Conservation (phyloP, 92 coral and sea anemone species). For the Chrysogorgia sp. region DNA sequence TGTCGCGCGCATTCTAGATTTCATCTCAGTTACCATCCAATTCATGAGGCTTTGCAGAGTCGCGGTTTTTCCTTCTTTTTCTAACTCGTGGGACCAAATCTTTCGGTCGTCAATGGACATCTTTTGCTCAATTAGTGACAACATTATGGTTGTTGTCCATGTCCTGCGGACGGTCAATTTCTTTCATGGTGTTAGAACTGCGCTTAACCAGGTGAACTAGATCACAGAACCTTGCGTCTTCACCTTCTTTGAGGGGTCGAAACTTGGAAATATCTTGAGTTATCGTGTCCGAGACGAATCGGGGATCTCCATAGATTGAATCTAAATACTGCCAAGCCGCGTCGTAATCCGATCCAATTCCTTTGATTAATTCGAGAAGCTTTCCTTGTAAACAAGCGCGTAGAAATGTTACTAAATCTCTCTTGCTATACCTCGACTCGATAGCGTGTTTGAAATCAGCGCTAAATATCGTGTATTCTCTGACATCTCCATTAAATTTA, state of each 20-base stretch:
- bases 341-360: slow-evolving; percentile 55
- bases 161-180: slow-evolving; percentile 50
- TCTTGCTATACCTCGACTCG: too few species aligned
- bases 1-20: slow-evolving; percentile 10
- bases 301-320: slow-evolving; percentile 50
- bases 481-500: too few species aligned
- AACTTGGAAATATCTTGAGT: slow-evolving; percentile 45
- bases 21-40: slow-evolving; percentile 63
- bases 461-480: too few species aligned
- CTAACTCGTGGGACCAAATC: slow-evolving; percentile 53
- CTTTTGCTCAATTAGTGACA: slow-evolving; percentile 57
- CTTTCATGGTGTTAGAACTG: slow-evolving; percentile 48
- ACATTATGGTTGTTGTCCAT: slow-evolving; percentile 62
- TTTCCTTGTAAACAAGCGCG: slow-evolving; percentile 50
- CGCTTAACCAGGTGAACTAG: slow-evolving; percentile 50
- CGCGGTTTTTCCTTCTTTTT: slow-evolving; percentile 48
- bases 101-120: slow-evolving; percentile 58
- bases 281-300: too few species aligned
- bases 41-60: slow-evolving; percentile 53
- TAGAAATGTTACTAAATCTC: too few species aligned
- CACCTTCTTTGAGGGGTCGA: slow-evolving; percentile 30
- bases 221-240: slow-evolving; percentile 56
- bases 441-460: too few species aligned
- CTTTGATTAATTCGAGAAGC: slow-evolving; percentile 59
- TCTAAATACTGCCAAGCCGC: slow-evolving; percentile 61